Base-by-base conservation (phyloP, 2,113 vertebrate species). In the Eulacestoma nigropectus region DNA sequence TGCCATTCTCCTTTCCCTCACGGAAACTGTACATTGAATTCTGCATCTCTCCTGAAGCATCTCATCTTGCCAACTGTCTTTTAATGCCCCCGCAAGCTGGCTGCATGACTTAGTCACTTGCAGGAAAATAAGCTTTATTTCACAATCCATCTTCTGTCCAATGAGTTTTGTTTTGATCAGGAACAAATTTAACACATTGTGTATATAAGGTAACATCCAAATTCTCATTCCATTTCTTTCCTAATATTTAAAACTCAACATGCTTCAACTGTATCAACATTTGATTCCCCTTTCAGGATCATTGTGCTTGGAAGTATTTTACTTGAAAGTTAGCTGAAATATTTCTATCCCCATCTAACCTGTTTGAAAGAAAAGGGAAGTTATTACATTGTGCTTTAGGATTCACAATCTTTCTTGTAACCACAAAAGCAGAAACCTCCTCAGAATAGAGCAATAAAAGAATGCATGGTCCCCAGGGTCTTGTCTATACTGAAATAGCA, bases 1-100 rank as follows among this genome's bases (percentile, higher is more conserved):
- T 96, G 92, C 90, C 79, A 84, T 93, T 77, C 92, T 70, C 44
- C 82, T 44, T 95, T 94, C 90, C 52, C 76, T 93, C 64, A 53
- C 44, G 46, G 76, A 93, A 85, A 92, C 76, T 60, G n/a, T 49
- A 60, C 14, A 1, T 64, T 59, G 60, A 68, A 88, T 86, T 92
- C 60, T 90, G 73, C 32, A 87, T 94, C 83, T 68, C 64, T 96
- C 52, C 73, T 84, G 64, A 78, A 96, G 76, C 76, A 92, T 92
- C 90, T 78, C 60, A 81, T 83, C 70, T 93, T 90, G 76, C 79
- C 83, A 88, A 21, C 52, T 65, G 37, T 93, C 79, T 96, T 64
- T 52, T 35, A 96, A 65, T 93, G 79, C 73, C 90, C 85, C 68
- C 18, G 12, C 82, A 93, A 95, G 39, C 79, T 95, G 79, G 65